Evolutionary conservation across 35 echinoderm and acorn worm species (phyloP).

Genomic region (Apostichopus californicus): DNA sequence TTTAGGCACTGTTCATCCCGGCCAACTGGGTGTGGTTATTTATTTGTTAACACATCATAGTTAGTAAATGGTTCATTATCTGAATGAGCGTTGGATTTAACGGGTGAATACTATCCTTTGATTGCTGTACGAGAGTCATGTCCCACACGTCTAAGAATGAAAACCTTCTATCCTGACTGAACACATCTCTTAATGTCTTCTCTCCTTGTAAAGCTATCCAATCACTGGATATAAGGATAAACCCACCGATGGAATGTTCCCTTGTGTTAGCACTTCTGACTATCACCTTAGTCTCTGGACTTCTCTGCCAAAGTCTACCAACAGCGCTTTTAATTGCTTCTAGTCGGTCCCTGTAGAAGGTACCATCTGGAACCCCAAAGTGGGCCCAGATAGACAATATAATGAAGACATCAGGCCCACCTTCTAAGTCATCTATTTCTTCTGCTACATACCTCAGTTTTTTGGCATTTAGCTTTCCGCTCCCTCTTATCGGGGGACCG

Average conservation of each 20-base stretch:
- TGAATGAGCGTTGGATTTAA: background rate
- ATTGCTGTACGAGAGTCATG: background rate
- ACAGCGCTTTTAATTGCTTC: background rate
- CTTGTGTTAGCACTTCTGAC: slow-evolving; percentile 26
- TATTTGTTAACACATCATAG: background rate
- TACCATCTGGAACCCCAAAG: slow-evolving; percentile 1
- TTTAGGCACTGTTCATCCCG: no score
- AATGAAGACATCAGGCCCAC: background rate
- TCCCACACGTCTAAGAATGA: slow-evolving; percentile 9
- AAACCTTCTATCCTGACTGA: slow-evolving; percentile 1
- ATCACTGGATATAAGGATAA: slow-evolving; percentile 21
- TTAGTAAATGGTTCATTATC: slow-evolving; percentile 5
- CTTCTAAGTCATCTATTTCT: slow-evolving; percentile 14
- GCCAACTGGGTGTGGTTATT: no score
- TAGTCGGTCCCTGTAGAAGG: slow-evolving; percentile 22
- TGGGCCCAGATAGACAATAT: slow-evolving; percentile 17
- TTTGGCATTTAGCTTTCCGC: background rate
- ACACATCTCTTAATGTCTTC: background rate
- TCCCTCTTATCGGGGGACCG: background rate
- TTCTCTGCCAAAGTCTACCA: background rate
- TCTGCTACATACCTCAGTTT: background rate
- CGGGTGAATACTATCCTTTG: background rate
- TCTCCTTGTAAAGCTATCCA: slow-evolving; percentile 22
- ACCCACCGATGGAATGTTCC: slow-evolving; percentile 12
- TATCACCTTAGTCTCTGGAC: slow-evolving; percentile 8